Conservation (phyloP, 35 echinoderm and acorn worm species). For the Lytechinus variegatus region DNA sequence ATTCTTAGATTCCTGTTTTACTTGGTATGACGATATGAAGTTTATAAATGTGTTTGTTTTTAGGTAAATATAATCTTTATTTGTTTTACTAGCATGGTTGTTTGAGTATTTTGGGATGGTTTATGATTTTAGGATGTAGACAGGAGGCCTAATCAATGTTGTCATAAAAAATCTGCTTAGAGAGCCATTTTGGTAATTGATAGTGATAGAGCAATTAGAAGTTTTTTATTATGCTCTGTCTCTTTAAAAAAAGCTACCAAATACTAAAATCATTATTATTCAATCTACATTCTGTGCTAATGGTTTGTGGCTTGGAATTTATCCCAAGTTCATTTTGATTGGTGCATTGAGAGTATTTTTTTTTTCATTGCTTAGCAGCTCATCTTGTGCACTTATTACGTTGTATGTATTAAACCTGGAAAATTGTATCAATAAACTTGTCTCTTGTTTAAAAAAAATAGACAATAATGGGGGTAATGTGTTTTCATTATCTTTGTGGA, state of each 20-base stretch:
- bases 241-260: too few species aligned
- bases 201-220: too few species aligned
- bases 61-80: neutral
- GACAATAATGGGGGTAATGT: neutral
- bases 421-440: neutral
- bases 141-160: neutral
- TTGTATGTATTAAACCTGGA: neutral
- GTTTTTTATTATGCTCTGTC: too few species aligned
- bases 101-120: neutral
- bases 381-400: neutral
- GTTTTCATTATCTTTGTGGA: neutral
- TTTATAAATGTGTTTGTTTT: neutral
- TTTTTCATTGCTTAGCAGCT: neutral
- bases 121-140: neutral
- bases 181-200: too few species aligned
- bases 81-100: neutral
- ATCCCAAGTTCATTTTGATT: neutral
- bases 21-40: neutral
- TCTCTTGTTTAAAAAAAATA: neutral
- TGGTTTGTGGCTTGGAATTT: neutral
- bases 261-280: too few species aligned
- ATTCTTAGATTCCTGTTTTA: neutral
- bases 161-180: neutral
- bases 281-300: neutral
- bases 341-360: neutral